Conservation (phyloP, 2,888 invertebrate species). For the Phyto melanocephala region DNA sequence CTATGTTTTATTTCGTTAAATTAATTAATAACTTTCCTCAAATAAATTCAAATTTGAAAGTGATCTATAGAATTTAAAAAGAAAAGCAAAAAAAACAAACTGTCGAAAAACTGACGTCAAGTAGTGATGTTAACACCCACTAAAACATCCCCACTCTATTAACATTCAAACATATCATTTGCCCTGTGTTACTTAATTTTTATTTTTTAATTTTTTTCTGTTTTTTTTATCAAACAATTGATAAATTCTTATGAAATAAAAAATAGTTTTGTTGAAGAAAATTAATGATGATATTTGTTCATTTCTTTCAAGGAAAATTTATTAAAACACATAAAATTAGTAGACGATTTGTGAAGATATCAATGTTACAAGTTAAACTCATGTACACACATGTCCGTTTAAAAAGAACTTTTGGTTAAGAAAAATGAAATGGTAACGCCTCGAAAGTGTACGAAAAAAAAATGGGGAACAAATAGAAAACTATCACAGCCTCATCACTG, state of each 20-base stretch:
- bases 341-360: slow-evolving; percentile 64
- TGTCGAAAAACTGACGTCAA: slow-evolving; percentile 40
- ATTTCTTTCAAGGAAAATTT: slow-evolving; percentile 36
- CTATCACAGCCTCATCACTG: slow-evolving; percentile 23
- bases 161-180: neutral
- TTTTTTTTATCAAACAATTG: slow-evolving; percentile 20
- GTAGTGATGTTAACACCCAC: slow-evolving; percentile 74
- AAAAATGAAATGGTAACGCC: slow-evolving; percentile 59
- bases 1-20: too few species aligned
- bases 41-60: too few species aligned
- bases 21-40: too few species aligned
- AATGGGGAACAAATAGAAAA: neutral
- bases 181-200: slow-evolving; percentile 38
- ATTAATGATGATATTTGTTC: slow-evolving; percentile 60
- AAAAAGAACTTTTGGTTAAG: slow-evolving; percentile 6
- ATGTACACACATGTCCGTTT: neutral
- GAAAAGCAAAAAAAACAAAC: neutral
- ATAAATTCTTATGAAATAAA: slow-evolving; percentile 35
- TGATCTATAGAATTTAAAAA: too few species aligned
- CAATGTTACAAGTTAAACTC: slow-evolving; percentile 33
- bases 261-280: slow-evolving; percentile 40
- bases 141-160: slow-evolving; percentile 63
- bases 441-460: slow-evolving; percentile 12
- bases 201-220: neutral
- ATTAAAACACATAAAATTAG: slow-evolving; percentile 65